Base-by-base conservation (phyloP, 1,140 invertebrate species). In the Trichonephila clavipes region DNA sequence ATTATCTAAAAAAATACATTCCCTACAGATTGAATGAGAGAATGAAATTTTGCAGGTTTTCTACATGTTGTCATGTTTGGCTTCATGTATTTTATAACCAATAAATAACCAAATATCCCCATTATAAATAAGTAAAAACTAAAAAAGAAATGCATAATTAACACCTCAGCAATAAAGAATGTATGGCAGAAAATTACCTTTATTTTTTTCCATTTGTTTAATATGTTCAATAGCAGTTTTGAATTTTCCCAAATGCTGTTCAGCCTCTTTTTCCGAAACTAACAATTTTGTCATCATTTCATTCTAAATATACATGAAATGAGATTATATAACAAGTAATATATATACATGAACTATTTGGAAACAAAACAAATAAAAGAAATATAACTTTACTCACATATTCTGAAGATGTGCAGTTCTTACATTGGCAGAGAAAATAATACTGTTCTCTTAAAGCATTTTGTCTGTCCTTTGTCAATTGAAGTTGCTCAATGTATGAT, bases 391-490 rank as follows among this genome's bases (percentile, higher is more conserved):
- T 34, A 93, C 83, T 87, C 64, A 93, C 96, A 95, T 97, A 96
- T 92, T 97, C 95, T 16, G 96, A 95, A 96, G 97, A 96, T 95
- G 96, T 96, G 96, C 98, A 99, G 95, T 96, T 97, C 94, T 96
- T 95, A 96, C 98, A 99, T 89, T 97, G 96, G 95, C 98, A 99
- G 12, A 97, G 95, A 96, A 99, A 99, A 95, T 98, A 98, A 96
- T 99, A 99, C 92, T 97, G 97, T 59, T 96, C 96, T 95, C 97
- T 95, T 2, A 99, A 95, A 95, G 98, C 97, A 86, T 95, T 95
- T 72, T 97, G 97, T 94, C 98, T 96, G 61, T 97, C 97, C 91
- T 96, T 96, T 1, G 97, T 97, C 0, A 97, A 97, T 95, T 97
- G 97, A 94, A 98, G 96, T 61, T 98, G 95, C 95, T 98, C 98